A percentile compares a stretch with the other conserved stretches of the same genome.
These are phyloP conservation scores for Tryphoninae sp. DNA, from an alignment of 2,888 invertebrate genomes.

Conservation along the genomic window DNA sequence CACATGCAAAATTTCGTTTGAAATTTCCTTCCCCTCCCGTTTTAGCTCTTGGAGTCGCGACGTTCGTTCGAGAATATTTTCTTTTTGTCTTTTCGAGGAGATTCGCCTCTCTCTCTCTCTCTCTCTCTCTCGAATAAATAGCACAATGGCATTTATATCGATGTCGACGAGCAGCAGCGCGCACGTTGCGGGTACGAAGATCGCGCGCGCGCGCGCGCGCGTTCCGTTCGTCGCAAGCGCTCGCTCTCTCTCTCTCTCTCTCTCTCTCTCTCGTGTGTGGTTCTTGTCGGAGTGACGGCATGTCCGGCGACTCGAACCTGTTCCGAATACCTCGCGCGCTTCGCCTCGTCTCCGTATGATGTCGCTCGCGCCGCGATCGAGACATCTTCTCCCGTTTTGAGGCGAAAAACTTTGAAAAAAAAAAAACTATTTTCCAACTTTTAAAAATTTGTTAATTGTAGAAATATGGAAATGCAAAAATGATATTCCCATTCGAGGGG, in stretches of 20 bases:
- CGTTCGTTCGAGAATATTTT: too few species aligned
- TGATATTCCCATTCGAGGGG: too few species aligned
- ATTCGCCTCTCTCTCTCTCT: neutral
- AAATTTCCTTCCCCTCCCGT: too few species aligned
- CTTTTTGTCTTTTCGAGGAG: too few species aligned
- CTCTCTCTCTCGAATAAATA: conserved; percentile 23
- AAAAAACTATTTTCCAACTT: too few species aligned
- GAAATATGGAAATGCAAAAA: too few species aligned
- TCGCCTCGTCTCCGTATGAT: conserved; percentile 58
- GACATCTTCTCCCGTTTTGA: neutral
- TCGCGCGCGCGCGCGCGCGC: conserved; percentile 15
- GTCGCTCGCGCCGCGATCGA: conserved; percentile 59
- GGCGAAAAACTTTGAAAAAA: neutral
- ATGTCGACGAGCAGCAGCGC: neutral
- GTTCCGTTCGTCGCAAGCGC: conserved; percentile 22
- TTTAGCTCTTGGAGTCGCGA: too few species aligned
- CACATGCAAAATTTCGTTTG: neutral
- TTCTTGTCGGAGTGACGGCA: conserved; percentile 68
- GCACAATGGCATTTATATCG: conserved; percentile 28
- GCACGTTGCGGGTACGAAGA: neutral
- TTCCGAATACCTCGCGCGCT: conserved; percentile 74
- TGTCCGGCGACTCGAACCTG: conserved; percentile 75
- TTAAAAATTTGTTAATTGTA: too few species aligned
- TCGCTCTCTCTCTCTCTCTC: conserved; percentile 6
- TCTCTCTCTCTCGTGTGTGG: conserved; percentile 48